phyloP scores from a whole-genome alignment of 2,113 vertebrate species.

The Myiagra hebetior region DNA sequence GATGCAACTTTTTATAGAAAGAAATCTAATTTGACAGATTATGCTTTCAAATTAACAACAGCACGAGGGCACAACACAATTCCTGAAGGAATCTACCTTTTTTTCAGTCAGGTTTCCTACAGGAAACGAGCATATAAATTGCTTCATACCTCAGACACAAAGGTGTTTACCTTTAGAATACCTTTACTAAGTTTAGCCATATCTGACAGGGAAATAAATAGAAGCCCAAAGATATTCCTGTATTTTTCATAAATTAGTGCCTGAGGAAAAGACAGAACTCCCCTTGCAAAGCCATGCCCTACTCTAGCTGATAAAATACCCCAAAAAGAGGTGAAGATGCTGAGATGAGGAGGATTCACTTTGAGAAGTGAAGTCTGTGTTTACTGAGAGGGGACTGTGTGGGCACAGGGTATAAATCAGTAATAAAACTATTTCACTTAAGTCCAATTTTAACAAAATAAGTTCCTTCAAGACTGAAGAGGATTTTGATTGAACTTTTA shows the following conservation, averaged over 20 bases:
- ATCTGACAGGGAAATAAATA: neutral
- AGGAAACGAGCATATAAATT: neutral
- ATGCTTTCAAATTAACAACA: neutral
- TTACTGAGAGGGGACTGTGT: neutral
- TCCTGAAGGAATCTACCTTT: neutral
- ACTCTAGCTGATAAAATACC: neutral
- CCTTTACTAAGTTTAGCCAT: neutral
- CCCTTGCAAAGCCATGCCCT: neutral
- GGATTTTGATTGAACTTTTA: neutral
- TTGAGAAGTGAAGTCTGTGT: neutral
- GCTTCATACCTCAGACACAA: neutral
- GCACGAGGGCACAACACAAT: too few relatives aligned
- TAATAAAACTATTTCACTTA: neutral
- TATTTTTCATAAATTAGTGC: neutral
- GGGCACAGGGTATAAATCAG: neutral
- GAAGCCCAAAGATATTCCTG: neutral
- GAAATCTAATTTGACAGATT: neutral
- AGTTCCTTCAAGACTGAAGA: neutral
- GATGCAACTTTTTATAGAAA: neutral
- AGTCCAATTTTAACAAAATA: neutral
- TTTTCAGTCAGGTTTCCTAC: neutral
- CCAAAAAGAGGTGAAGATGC: neutral
- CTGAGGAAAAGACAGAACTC: neutral
- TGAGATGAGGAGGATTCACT: neutral
- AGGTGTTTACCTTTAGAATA: neutral